Conservation (phyloP, 2,797 vertebrate genomes). For the Pyrocephalus nanus region DNA sequence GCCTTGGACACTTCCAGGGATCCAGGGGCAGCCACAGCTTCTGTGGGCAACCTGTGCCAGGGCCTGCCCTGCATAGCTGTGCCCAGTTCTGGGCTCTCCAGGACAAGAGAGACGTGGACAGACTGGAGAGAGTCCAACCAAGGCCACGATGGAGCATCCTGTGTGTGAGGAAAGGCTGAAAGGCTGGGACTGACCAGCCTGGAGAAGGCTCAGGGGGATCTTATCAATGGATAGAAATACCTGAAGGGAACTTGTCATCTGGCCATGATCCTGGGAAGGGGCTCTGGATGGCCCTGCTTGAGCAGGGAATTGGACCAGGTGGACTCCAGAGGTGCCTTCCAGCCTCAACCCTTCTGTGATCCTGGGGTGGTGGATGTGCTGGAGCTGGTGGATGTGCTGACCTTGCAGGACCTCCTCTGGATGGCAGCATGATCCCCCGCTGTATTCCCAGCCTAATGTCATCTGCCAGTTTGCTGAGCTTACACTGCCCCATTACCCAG, state of each 20-base stretch:
- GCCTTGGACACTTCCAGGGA: background rate
- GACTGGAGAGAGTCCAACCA: too few relatives aligned
- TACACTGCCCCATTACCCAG: background rate
- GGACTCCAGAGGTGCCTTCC: background rate
- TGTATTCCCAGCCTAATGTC: background rate
- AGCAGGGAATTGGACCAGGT: background rate
- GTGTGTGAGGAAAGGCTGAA: too few relatives aligned
- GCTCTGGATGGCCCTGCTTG: background rate
- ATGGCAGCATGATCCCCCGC: background rate
- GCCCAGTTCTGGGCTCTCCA: too few relatives aligned
- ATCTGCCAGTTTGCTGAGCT: background rate
- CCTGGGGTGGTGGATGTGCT: background rate
- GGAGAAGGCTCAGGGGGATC: background rate
- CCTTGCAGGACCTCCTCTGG: background rate
- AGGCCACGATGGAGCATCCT: too few relatives aligned
- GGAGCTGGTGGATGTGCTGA: background rate
- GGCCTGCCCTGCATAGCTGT: too few relatives aligned
- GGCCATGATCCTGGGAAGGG: too few relatives aligned
- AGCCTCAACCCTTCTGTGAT: background rate
- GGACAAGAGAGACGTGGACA: too few relatives aligned
- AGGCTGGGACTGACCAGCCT: background rate
- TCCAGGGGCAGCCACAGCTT: background rate
- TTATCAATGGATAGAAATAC: background rate
- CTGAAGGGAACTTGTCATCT: background rate
- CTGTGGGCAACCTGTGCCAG: background rate